Evolutionary conservation across 1,140 invertebrate species (phyloP).

Genomic region (Lucilia cuprina): DNA sequence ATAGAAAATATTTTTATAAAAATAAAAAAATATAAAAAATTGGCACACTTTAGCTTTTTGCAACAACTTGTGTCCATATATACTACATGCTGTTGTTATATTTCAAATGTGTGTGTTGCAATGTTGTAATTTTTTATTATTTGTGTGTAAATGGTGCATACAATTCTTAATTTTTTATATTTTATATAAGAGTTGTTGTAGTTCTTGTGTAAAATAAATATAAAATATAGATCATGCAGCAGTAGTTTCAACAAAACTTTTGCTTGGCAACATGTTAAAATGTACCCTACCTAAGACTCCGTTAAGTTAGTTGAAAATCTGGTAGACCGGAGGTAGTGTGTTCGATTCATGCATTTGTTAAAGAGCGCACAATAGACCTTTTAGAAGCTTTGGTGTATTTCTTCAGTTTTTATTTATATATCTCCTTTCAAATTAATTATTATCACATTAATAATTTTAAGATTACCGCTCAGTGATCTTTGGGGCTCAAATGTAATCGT

Average conservation of each 20-base stretch:
- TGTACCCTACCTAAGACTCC: not conserved
- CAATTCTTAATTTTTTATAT: not conserved
- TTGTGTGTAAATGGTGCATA: not conserved
- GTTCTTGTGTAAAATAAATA: not conserved
- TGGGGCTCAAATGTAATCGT: too few species aligned
- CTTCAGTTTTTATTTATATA: too few species aligned
- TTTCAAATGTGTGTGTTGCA: not conserved
- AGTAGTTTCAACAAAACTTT: not conserved
- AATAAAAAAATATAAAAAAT: not conserved
- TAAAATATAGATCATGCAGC: not conserved
- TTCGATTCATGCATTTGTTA: too few species aligned
- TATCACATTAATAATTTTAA: too few species aligned
- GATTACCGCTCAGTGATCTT: too few species aligned
- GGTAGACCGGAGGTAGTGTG: too few species aligned
- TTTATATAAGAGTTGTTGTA: not conserved
- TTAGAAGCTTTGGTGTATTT: too few species aligned
- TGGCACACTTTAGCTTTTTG: not conserved
- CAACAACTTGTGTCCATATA: not conserved
- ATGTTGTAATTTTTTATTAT: too few species aligned
- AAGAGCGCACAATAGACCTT: too few species aligned
- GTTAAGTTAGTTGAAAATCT: too few species aligned
- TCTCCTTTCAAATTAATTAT: too few species aligned
- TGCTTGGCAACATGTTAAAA: not conserved
- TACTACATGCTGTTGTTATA: not conserved
- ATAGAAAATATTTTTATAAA: not conserved